Percentiles rank a stretch among this genome's conserved stretches.
Evolutionary conservation across 1,140 invertebrate species (phyloP).

Genomic region (Gryllus bimaculatus): DNA sequence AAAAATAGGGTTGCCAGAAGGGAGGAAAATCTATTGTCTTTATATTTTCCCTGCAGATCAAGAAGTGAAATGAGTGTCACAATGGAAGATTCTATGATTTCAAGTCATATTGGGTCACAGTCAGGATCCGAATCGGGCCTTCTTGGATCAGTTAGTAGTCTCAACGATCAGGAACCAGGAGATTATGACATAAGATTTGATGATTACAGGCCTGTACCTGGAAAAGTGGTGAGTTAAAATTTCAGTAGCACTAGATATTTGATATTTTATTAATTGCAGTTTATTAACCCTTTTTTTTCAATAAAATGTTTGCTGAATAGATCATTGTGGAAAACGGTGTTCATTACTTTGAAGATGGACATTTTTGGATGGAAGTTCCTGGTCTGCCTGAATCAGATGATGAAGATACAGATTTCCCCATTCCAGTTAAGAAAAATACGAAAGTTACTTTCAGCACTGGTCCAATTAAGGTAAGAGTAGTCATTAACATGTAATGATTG

Average conservation of each 20-base stretch:
- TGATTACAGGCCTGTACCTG: constrained; percentile 30
- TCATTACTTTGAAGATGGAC: constrained; percentile 84
- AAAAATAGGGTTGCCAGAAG: too few relatives aligned
- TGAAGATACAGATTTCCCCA: constrained; percentile 55
- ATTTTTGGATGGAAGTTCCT: constrained; percentile 85
- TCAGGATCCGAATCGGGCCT: constrained; percentile 39
- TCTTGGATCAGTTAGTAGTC: constrained; percentile 37
- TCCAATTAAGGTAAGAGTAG: constrained; percentile 53
- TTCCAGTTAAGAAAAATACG: constrained; percentile 62
- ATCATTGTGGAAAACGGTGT: constrained; percentile 60
- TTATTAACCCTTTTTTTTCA: background rate
- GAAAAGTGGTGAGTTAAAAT: constrained; percentile 35
- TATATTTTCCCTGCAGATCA: constrained; percentile 31
- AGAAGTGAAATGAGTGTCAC: constrained; percentile 32
- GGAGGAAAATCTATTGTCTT: too few relatives aligned
- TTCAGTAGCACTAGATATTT: background rate
- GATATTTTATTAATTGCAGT: background rate
- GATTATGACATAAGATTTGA: constrained; percentile 34
- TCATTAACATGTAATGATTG: background rate
- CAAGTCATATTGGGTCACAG: constrained; percentile 38
- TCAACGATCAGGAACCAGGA: constrained; percentile 37
- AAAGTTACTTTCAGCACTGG: constrained; percentile 77
- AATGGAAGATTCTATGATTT: constrained; percentile 34
- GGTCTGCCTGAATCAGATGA: constrained; percentile 53
- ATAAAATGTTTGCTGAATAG: constrained; percentile 33